These are phyloP conservation scores for Anoplophora glabripennis DNA, from an alignment of 1,140 invertebrate genomes.

Conservation along the genomic window DNA sequence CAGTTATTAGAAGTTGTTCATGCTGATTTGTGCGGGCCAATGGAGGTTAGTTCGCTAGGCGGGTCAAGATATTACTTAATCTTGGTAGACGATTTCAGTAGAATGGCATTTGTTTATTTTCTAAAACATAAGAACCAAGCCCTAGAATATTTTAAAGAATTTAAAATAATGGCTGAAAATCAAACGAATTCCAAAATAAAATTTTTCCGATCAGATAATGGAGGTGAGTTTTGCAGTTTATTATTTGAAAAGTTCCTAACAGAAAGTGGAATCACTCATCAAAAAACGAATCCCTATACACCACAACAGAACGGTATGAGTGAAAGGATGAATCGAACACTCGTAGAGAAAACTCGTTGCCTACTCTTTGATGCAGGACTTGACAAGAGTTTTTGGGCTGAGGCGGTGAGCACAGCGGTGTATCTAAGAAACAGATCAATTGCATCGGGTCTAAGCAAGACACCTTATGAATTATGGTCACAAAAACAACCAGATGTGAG, in stretches of 20 bases:
- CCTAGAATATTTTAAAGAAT: slow-evolving; percentile 37
- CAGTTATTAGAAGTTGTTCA: slow-evolving; percentile 42
- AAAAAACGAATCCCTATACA: slow-evolving; percentile 35
- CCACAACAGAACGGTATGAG: slow-evolving; percentile 49
- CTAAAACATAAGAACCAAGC: slow-evolving; percentile 41
- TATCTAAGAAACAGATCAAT: slow-evolving; percentile 49
- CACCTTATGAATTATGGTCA: slow-evolving; percentile 33
- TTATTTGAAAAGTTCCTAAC: slow-evolving; percentile 35
- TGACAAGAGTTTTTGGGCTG: slow-evolving; percentile 45
- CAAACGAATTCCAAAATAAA: slow-evolving; percentile 40
- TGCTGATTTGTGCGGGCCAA: slow-evolving; percentile 32
- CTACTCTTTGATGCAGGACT: slow-evolving; percentile 44
- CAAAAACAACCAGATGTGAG: not conserved
- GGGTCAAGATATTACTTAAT: slow-evolving; percentile 47
- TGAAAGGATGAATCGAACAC: slow-evolving; percentile 48
- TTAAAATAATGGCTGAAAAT: slow-evolving; percentile 36
- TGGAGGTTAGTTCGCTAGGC: slow-evolving; percentile 37
- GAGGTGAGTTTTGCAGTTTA: slow-evolving; percentile 32
- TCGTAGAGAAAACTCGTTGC: slow-evolving; percentile 45
- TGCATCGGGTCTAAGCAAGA: slow-evolving; percentile 16
- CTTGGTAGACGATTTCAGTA: slow-evolving; percentile 47
- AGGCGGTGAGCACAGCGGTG: slow-evolving; percentile 48
- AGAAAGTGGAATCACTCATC: slow-evolving; percentile 29
- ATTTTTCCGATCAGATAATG: slow-evolving; percentile 27
- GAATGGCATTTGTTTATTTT: slow-evolving; percentile 46